Evolutionary conservation across 1,140 invertebrate genomes (phyloP), one percentile per base, ranked within the genome.

Genomic region (Ceratitis capitata): DNA sequence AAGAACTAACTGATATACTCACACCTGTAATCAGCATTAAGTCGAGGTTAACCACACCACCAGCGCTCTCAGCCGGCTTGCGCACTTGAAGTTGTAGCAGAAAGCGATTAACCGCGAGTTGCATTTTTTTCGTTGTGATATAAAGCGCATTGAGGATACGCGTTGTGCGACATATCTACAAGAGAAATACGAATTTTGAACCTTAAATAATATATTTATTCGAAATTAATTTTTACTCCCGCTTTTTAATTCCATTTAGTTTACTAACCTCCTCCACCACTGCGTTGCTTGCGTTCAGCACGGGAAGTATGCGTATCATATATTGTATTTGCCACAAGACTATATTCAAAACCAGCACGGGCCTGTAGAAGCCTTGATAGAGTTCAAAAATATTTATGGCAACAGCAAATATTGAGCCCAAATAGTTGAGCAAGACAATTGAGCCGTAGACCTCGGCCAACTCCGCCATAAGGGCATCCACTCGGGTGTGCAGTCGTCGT

Each of bases 351-450:
- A n/a, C n/a, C 23, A 29, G 7, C n/a, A 10, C 23, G 26, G 56
- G 12, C 3, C 6, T 9, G 19, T 29, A 12, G 10, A 29, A 29
- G 3, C 23, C 12, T 61, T 61, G 7, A 3, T 61, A 61, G 12
- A 61, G 6, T 29, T 61, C 56, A 29, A 61, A 61, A 26, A 61
- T 12, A 61, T 29, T 12, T 2, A 61, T 61, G 19, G 56, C 7
- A 26, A 61, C 23, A 12, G 7, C 56, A 29, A 61, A 32, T 3
- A 90, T 6, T 0, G 89, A 90, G 19, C 89, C 88, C 2, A 83
- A 29, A 39, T 88, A 85, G 23, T 86, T 89, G 0, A 89, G 1
- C 0, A 90, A 12, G 1, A 90, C n/a, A 0, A 86, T 87, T 2
- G 84, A 9, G 0, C 87, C 89, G 69, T 87, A 90, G 26, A 78